Conservation (phyloP, 1,140 invertebrate species). For the Venturia canescens region DNA sequence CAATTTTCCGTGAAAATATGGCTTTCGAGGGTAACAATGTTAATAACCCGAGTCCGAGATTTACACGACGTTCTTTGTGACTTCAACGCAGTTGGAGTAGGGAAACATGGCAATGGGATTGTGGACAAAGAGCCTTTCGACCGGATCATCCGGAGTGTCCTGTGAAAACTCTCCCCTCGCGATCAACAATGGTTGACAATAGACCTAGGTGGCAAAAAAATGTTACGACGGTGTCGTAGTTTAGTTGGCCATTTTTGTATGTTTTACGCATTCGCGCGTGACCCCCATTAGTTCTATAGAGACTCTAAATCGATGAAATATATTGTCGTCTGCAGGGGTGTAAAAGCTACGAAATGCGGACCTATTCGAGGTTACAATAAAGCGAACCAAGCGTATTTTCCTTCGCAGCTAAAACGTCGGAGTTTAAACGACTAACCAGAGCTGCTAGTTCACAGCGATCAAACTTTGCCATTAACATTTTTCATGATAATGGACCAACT, state of each 20-base stretch:
- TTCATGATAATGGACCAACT: too few species aligned
- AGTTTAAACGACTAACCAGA: too few species aligned
- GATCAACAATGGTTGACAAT: constrained; percentile 10
- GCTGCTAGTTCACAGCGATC: too few species aligned
- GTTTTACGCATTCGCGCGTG: constrained; percentile 2
- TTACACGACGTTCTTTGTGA: not conserved
- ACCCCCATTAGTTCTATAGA: not conserved
- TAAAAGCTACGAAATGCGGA: not conserved
- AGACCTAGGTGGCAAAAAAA: not conserved
- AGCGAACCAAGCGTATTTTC: too few species aligned
- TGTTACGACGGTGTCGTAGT: not conserved
- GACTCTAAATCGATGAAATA: not conserved
- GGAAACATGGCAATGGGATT: not conserved
- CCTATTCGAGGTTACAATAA: too few species aligned
- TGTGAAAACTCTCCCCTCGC: not conserved
- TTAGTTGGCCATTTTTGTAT: not conserved
- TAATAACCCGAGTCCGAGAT: too few species aligned
- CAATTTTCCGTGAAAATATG: too few species aligned
- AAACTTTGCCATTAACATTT: too few species aligned
- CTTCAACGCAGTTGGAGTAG: not conserved
- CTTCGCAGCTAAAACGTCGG: too few species aligned
- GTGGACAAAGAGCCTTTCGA: not conserved
- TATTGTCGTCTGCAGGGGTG: not conserved
- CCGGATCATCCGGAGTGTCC: constrained; percentile 13
- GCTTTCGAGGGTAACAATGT: not conserved